Percentiles rank a stretch among this genome's conserved stretches.
phyloP scores from a whole-genome alignment of 2,888 invertebrate genomes.

The Oscheius myriophilus region DNA sequence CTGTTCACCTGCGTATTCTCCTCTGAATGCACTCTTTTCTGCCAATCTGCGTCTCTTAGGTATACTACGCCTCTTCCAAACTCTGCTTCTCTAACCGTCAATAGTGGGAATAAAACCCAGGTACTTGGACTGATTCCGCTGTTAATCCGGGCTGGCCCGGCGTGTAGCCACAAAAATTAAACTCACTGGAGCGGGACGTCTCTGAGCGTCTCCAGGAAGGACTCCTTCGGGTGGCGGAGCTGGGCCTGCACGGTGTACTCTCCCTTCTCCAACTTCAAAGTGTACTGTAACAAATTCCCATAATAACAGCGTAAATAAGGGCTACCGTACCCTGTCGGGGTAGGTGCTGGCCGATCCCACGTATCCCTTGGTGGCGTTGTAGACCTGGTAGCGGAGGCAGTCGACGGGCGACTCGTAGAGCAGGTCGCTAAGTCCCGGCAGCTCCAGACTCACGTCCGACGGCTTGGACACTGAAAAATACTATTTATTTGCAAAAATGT shows the following conservation, averaged over 20 bases:
- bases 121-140: no score
- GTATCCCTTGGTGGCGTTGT: conserved; percentile 87
- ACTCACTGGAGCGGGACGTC: conserved; percentile 77
- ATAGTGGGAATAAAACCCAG: no score
- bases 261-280: conserved; percentile 90
- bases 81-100: no score
- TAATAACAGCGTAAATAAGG: not conserved
- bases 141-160: no score
- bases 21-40: no score
- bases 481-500: no score
- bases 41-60: no score
- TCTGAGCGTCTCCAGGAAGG: conserved; percentile 84
- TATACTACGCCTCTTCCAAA: no score
- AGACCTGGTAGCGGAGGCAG: conserved; percentile 90
- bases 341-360: conserved; percentile 89
- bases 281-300: conserved; percentile 76
- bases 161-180: no score
- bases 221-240: conserved; percentile 87
- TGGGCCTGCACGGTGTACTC: conserved; percentile 88
- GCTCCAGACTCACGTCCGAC: conserved; percentile 73
- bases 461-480: conserved; percentile 58
- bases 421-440: conserved; percentile 84
- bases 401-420: conserved; percentile 96
- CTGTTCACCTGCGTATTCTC: no score
- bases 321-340: conserved; percentile 77